A percentile compares a stretch with the other conserved stretches of the same genome.
These are phyloP conservation scores for Solen grandis DNA, from an alignment of 1,140 invertebrate species.

Conservation along the genomic window DNA sequence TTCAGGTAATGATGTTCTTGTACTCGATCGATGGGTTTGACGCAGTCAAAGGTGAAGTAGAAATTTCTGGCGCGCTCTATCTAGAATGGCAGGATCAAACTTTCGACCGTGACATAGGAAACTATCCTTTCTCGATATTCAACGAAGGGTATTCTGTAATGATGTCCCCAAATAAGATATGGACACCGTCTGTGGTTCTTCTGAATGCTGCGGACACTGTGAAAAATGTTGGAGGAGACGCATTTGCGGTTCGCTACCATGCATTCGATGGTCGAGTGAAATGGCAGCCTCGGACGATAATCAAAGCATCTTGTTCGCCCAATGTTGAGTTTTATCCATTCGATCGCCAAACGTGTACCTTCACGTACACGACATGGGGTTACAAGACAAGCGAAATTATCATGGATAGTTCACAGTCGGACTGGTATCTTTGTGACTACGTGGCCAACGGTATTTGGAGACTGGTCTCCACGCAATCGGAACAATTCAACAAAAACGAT, in stretches of 20 bases:
- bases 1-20: neutral
- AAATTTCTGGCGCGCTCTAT: conserved; percentile 24
- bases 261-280: conserved; percentile 7
- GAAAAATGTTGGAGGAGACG: neutral
- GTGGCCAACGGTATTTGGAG: conserved; percentile 32
- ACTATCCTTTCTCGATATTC: neutral
- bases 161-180: conserved; percentile 18
- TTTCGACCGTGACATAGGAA: neutral
- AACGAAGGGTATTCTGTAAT: conserved; percentile 24
- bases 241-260: conserved; percentile 29
- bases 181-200: conserved; percentile 25
- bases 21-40: conserved; percentile 43
- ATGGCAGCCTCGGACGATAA: conserved; percentile 21
- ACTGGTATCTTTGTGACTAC: conserved; percentile 21
- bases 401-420: conserved; percentile 13
- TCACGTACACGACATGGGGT: conserved; percentile 17
- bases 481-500: neutral
- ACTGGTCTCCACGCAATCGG: conserved; percentile 1
- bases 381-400: conserved; percentile 1
- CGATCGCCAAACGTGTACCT: conserved; percentile 31
- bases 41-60: conserved; percentile 18
- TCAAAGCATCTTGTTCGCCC: conserved; percentile 36
- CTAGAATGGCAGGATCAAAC: conserved; percentile 36
- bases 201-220: conserved; percentile 17
- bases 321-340: conserved; percentile 49